These are phyloP conservation scores for Agrochola circellaris DNA, from an alignment of 2,888 invertebrate genomes.

Conservation along the genomic window DNA sequence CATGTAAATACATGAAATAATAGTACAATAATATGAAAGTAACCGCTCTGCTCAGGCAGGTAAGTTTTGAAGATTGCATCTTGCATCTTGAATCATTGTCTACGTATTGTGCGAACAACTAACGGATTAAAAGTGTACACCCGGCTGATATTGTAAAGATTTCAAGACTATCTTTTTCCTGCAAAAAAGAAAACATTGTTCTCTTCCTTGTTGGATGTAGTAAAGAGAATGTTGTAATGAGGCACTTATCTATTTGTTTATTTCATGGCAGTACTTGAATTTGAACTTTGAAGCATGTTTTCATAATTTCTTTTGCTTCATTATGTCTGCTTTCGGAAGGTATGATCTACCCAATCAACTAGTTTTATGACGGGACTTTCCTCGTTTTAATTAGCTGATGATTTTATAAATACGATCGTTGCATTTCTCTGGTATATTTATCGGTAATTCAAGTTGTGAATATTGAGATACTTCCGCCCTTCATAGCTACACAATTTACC, in stretches of 20 bases:
- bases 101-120: conserved; percentile 34
- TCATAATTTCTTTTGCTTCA: neutral
- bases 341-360: neutral
- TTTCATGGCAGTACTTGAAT: neutral
- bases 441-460: neutral
- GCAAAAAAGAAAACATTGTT: conserved; percentile 23
- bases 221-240: conserved; percentile 18
- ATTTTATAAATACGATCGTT: neutral
- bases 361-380: too few relatives aligned
- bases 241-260: conserved; percentile 21
- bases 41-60: conserved; percentile 11
- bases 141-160: conserved; percentile 39
- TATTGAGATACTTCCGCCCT: conserved; percentile 14
- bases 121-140: conserved; percentile 41
- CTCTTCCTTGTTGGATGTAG: conserved; percentile 10
- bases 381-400: neutral
- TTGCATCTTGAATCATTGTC: conserved; percentile 37
- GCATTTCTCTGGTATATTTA: neutral
- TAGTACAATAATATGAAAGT: conserved; percentile 18
- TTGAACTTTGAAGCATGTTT: neutral
- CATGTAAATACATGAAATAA: conserved; percentile 9
- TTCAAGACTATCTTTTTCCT: conserved; percentile 23
- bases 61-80: conserved; percentile 51
- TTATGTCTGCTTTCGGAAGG: neutral
- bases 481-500: conserved; percentile 15